Base-by-base conservation (phyloP, 64 coral and sea anemone genomes). In the Anthopleura sola region DNA sequence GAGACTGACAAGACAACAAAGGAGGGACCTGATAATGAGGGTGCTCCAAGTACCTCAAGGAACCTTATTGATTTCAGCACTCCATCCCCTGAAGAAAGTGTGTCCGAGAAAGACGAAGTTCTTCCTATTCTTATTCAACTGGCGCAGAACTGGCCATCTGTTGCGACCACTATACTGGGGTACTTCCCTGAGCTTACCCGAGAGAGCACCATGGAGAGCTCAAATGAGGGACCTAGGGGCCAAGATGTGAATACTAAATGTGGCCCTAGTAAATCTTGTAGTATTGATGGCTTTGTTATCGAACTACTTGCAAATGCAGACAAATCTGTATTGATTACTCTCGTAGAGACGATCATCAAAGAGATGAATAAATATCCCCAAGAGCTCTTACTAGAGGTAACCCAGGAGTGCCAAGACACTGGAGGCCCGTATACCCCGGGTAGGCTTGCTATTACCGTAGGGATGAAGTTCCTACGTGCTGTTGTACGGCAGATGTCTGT, bases 351-450 rank as follows among this genome's bases (percentile, higher is more conserved):
- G 2, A 92, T 97, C 28, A 40, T 92, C 36, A 78, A 37, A 13
- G 90, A 92, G 71, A 97, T 97, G 90, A 97, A 97, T 32, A 97
- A 90, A 38, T 53, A 97, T 58, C 80, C 94, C 2, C 18, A 88
- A 38, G 37, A 87, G 3, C 6, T 97, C 3, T 84, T 77, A 19
- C 84, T 97, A 0, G 90, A 92, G 19, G 51, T 87, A 14, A 49
- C 87, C 31, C 53, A 75, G 23, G 71, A 88, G 23, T 62, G 33
- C 33, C 50, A 60, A 21, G 58, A 82, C 49, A 53, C 62, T 31
- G 38, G 68, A 1, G 24, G 51, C 24, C 23, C 83, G 12, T 18
- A 58, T 6, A 74, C 78, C 16, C 55, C 87, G 16, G 82, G 83
- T 11, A 86, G 78, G 51, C 32, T 90, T 15, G 80, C 94, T 36